Conservation (phyloP, 35 echinoderm and acorn worm species). For the Apostichopus californicus region DNA sequence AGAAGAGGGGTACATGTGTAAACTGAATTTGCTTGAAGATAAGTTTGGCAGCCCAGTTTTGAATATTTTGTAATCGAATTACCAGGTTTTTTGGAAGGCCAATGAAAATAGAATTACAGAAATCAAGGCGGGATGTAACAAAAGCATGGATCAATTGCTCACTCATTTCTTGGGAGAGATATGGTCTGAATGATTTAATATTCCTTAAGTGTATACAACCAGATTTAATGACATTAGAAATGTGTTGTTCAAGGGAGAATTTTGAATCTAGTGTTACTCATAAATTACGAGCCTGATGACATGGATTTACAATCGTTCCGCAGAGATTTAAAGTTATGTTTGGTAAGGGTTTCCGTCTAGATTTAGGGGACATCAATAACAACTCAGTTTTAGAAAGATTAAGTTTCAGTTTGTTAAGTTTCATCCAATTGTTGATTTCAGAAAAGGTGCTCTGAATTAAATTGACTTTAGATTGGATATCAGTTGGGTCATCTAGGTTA, state of each 20-base stretch:
- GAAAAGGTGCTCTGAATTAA: neutral
- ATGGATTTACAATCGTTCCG: neutral
- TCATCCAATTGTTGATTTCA: constrained; percentile 17
- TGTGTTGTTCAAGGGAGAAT: neutral
- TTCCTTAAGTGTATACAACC: neutral
- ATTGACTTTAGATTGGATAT: neutral
- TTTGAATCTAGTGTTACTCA: neutral
- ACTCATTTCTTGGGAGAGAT: neutral
- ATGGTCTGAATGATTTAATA: neutral
- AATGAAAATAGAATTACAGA: neutral
- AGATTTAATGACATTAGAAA: neutral
- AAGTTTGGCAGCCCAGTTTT: too few species aligned
- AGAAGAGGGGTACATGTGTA: too few species aligned
- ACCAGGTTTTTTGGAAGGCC: too few species aligned
- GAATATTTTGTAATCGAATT: too few species aligned
- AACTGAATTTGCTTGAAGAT: too few species aligned
- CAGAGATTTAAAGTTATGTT: neutral
- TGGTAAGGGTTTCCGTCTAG: neutral
- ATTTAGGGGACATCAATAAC: neutral
- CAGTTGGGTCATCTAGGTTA: too few species aligned
- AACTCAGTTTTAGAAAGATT: neutral
- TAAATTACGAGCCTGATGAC: neutral
- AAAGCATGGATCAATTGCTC: neutral
- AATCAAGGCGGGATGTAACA: neutral
- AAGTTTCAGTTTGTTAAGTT: neutral